phyloP scores from a whole-genome alignment of 2,888 invertebrate genomes.

The Orthosia incerta region DNA sequence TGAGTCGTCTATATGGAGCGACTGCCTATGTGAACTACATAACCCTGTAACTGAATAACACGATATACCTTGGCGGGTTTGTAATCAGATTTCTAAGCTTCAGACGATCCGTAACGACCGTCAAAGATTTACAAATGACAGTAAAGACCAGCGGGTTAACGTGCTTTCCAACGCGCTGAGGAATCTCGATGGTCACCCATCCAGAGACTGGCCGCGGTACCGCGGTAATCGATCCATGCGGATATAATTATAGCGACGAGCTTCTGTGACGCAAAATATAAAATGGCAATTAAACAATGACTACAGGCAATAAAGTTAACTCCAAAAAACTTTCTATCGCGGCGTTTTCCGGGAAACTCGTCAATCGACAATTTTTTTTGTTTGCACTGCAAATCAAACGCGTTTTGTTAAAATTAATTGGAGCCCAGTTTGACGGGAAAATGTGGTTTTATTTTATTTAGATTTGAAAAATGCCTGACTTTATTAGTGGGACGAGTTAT shows the following conservation, averaged over 20 bases:
- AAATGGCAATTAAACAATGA: slow-evolving; percentile 41
- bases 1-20: too few species aligned
- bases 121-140: too few species aligned
- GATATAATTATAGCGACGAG: neutral
- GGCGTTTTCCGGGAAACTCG: neutral
- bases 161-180: too few species aligned
- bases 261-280: slow-evolving; percentile 23
- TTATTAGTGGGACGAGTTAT: neutral
- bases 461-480: neutral
- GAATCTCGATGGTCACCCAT: too few species aligned
- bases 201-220: too few species aligned
- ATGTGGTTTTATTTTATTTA: slow-evolving; percentile 31
- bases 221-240: too few species aligned
- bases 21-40: too few species aligned
- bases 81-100: too few species aligned
- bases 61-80: too few species aligned
- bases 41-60: too few species aligned
- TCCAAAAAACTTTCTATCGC: slow-evolving; percentile 26
- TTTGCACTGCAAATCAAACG: slow-evolving; percentile 45
- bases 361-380: slow-evolving; percentile 23
- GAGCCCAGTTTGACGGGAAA: slow-evolving; percentile 14
- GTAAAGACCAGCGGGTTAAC: too few species aligned
- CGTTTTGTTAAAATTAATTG: slow-evolving; percentile 44
- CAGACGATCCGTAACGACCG: too few species aligned
- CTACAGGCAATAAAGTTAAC: slow-evolving; percentile 47